phyloP scores from a whole-genome alignment of 2,113 vertebrate genomes.

The Argyrosomus japonicus region DNA sequence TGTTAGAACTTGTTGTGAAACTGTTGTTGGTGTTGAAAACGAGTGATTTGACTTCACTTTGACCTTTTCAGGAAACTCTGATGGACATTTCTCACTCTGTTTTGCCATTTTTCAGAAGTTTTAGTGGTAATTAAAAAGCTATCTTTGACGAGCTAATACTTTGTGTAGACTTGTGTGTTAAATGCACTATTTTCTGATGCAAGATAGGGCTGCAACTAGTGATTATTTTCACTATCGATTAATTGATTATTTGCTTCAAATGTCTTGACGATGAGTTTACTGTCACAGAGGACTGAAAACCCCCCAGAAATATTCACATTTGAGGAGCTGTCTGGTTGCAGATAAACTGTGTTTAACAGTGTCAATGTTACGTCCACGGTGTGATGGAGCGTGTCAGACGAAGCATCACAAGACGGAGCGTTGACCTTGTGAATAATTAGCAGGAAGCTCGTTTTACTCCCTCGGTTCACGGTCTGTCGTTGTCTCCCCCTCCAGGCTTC shows the following conservation, averaged over 20 bases:
- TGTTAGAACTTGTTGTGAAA: too few species aligned
- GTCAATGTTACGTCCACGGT: not conserved
- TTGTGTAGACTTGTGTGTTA: not conserved
- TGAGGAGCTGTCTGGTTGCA: not conserved
- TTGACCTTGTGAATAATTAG: not conserved
- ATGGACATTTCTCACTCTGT: too few species aligned
- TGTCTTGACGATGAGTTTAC: too few species aligned
- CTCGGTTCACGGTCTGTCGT: not conserved
- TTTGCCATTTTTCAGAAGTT: too few species aligned
- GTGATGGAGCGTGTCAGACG: not conserved
- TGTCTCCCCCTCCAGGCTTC: conserved; percentile 80
- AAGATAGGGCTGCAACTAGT: too few species aligned
- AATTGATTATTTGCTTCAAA: too few species aligned
- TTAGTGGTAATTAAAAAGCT: not conserved
- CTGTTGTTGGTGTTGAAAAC: too few species aligned
- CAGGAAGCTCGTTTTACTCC: not conserved
- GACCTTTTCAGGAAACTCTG: too few species aligned
- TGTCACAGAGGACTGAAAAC: too few species aligned
- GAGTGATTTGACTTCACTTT: too few species aligned
- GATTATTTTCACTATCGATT: too few species aligned
- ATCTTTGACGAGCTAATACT: not conserved
- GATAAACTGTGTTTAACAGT: not conserved
- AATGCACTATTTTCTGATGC: not conserved
- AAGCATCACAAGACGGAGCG: not conserved
- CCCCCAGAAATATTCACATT: too few species aligned